These are phyloP conservation scores for Colistium nudipinnis DNA, from an alignment of 2,113 vertebrate species.

Conservation along the genomic window DNA sequence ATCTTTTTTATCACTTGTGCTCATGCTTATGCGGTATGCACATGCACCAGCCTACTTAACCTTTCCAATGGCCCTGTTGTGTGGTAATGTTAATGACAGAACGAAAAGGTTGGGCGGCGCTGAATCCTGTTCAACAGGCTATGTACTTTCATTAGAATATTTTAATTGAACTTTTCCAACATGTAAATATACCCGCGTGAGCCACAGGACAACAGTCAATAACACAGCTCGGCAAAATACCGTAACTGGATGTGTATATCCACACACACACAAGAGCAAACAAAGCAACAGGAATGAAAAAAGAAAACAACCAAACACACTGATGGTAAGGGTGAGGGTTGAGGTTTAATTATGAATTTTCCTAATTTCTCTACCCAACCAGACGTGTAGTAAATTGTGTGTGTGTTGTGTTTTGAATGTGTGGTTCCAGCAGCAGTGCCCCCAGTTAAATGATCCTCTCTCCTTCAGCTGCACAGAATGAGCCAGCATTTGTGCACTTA, in stretches of 20 bases:
- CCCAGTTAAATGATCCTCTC: background rate
- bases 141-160: constrained; percentile 27
- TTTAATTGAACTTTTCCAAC: background rate
- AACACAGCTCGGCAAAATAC: background rate
- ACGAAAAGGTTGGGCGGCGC: constrained; percentile 41
- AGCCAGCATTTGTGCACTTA: constrained; percentile 23
- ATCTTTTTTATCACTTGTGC: background rate
- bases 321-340: background rate
- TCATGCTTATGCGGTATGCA: background rate
- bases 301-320: background rate
- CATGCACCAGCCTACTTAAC: constrained; percentile 8
- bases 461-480: constrained; percentile 6
- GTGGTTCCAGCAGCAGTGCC: background rate
- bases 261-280: background rate
- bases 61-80: constrained; percentile 7
- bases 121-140: constrained; percentile 42
- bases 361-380: no score
- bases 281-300: background rate
- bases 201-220: background rate
- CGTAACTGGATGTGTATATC: background rate
- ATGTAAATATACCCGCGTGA: background rate
- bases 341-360: no score
- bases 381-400: no score
- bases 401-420: background rate
- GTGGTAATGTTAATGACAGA: constrained; percentile 32